A percentile compares a stretch with the other conserved stretches of the same genome.
Conservation (phyloP, 1,140 invertebrate species). For the Globodera ellingtonae region DNA sequence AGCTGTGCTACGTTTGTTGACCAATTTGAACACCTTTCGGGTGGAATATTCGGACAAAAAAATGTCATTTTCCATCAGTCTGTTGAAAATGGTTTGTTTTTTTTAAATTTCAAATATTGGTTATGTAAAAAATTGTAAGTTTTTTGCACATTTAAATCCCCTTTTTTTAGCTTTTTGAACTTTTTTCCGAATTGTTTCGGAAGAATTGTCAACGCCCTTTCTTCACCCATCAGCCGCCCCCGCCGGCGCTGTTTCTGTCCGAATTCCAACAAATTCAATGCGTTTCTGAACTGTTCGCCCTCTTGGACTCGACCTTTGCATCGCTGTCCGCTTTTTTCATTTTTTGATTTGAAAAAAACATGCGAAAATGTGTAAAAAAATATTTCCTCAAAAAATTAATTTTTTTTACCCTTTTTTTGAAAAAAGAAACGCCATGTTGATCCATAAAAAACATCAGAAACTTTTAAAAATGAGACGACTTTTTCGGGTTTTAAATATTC, state of each 20-base stretch:
- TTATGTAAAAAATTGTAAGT: too few relatives aligned
- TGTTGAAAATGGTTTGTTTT: not conserved
- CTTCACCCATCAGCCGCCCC: constrained; percentile 2
- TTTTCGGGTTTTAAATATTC: not conserved
- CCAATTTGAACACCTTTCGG: constrained; percentile 8
- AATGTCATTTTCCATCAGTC: constrained; percentile 6
- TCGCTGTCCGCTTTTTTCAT: not conserved
- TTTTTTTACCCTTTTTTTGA: too few relatives aligned
- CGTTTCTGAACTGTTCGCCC: constrained; percentile 9
- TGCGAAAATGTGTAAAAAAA: too few relatives aligned
- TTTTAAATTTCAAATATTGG: not conserved
- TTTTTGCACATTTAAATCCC: not conserved
- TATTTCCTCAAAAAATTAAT: too few relatives aligned
- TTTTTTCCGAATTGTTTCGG: constrained; percentile 7
- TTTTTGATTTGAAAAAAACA: too few relatives aligned
- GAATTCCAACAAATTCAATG: constrained; percentile 20
- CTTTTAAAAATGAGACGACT: too few relatives aligned
- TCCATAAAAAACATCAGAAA: too few relatives aligned
- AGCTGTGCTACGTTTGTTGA: constrained; percentile 7
- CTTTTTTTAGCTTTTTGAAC: constrained; percentile 19
- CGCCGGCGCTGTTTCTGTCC: not conserved
- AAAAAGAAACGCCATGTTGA: too few relatives aligned
- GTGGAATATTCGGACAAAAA: not conserved
- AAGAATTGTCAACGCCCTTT: constrained; percentile 15
- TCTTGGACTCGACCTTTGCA: constrained; percentile 5